These are phyloP conservation scores for Rutilus rutilus DNA, from an alignment of 2,113 vertebrate genomes.

Conservation along the genomic window DNA sequence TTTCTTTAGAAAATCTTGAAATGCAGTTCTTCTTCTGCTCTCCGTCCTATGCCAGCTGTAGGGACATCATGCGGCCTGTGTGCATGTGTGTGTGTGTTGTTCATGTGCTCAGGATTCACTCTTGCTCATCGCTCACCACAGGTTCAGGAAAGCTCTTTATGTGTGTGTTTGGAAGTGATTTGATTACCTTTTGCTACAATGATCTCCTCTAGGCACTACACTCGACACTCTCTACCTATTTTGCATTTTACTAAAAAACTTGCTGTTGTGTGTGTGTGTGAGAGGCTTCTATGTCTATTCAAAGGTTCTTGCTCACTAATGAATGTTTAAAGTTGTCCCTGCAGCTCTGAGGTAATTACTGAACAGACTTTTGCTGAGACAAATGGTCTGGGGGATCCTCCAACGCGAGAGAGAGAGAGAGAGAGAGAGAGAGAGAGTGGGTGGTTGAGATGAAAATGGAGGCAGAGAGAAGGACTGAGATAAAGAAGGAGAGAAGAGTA, in stretches of 20 bases:
- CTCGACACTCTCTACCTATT: not conserved
- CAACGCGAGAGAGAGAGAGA: constrained; percentile 57
- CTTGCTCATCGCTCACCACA: not conserved
- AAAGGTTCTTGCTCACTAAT: constrained; percentile 57
- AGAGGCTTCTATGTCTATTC: not conserved
- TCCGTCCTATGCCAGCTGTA: not conserved
- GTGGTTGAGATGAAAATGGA: not conserved
- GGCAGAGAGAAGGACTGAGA: constrained; percentile 7
- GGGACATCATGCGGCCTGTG: not conserved
- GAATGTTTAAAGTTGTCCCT: constrained; percentile 79
- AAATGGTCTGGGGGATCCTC: constrained; percentile 57
- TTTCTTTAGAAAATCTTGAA: not conserved
- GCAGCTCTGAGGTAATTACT: constrained; percentile 78
- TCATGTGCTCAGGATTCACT: constrained; percentile 7
- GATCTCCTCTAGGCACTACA: not conserved
- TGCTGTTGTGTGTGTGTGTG: not conserved
- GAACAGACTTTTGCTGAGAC: constrained; percentile 64
- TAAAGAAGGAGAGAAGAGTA: constrained; percentile 49
- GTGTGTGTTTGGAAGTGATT: constrained; percentile 23
- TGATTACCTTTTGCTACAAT: constrained; percentile 9
- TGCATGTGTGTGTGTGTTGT: constrained; percentile 49
- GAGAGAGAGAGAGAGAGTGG: not conserved
- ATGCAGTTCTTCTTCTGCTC: not conserved
- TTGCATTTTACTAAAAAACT: not conserved
- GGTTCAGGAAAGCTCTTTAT: not conserved